Conservation (phyloP, 1,140 invertebrate species). For the Watersipora subatra region DNA sequence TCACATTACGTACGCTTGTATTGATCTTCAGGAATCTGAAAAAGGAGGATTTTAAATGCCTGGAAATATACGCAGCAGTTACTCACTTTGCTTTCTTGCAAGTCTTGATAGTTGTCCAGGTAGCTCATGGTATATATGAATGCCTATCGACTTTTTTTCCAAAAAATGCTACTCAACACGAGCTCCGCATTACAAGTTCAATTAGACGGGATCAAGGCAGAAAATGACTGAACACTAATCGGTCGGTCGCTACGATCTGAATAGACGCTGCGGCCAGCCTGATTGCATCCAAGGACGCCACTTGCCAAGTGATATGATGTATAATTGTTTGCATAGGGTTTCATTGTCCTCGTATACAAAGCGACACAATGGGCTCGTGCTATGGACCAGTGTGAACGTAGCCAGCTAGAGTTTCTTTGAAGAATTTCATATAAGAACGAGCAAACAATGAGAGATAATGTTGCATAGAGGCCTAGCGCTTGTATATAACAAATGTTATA, state of each 20-base stretch:
- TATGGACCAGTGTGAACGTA: too few species aligned
- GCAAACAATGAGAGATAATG: too few species aligned
- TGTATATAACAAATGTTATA: background rate
- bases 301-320: background rate
- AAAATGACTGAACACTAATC: background rate
- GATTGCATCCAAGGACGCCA: background rate
- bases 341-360: background rate
- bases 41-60: background rate
- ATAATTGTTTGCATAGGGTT: background rate
- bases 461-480: too few species aligned
- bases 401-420: too few species aligned
- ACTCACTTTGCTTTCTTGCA: background rate
- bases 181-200: background rate
- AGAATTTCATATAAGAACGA: too few species aligned
- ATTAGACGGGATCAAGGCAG: background rate
- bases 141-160: background rate
- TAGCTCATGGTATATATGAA: background rate
- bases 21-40: background rate
- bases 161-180: background rate
- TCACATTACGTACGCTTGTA: background rate
- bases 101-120: background rate
- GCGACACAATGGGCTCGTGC: too few species aligned
- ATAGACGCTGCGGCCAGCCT: background rate
- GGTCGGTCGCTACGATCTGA: background rate
- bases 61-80: background rate